Evolutionary conservation across 2,797 vertebrate genomes (phyloP).

Genomic region (Fratercula arctica): DNA sequence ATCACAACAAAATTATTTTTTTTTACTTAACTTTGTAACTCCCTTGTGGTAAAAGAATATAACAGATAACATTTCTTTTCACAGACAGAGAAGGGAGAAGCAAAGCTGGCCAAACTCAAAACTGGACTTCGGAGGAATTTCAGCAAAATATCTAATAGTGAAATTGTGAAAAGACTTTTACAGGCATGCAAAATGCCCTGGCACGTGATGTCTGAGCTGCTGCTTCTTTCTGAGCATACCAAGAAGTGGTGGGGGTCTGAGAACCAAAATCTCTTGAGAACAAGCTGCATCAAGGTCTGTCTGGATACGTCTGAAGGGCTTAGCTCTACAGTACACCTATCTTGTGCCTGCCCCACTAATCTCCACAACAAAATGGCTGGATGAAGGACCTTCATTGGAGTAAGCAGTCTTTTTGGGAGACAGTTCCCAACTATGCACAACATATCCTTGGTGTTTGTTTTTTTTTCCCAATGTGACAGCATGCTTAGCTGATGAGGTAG

Average conservation of each 20-base stretch:
- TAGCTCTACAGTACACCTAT: accelerated
- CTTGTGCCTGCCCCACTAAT: background rate
- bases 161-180: background rate
- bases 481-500: background rate
- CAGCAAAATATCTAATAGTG: background rate
- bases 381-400: background rate
- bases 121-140: background rate
- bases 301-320: background rate
- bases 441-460: background rate
- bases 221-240: background rate
- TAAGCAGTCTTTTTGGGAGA: background rate
- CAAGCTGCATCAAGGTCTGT: background rate
- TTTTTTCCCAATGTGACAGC: too few species aligned
- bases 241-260: background rate
- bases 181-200: background rate
- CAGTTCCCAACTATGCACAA: background rate
- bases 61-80: background rate
- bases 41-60: background rate
- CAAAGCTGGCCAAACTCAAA: background rate
- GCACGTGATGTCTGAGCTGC: accelerated
- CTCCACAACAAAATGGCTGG: background rate
- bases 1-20: background rate
- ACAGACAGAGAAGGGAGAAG: background rate
- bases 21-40: background rate
- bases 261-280: background rate